Evolutionary conservation across 2,888 invertebrate genomes (phyloP), one percentile per base, ranked within the genome.

Genomic region (Eilema sororculum): DNA sequence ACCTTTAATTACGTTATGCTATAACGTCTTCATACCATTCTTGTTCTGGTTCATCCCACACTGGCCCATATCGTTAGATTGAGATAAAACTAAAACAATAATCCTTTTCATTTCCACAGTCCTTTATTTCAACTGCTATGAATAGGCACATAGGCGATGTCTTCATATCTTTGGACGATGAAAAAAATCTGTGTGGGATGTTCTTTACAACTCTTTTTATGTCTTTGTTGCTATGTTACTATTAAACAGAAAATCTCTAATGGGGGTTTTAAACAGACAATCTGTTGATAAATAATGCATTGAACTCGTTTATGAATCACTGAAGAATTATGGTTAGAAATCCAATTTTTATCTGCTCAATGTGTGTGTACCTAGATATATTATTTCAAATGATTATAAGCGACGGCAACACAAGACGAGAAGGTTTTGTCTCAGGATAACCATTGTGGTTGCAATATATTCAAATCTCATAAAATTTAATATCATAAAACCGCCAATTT

Each of bases 41-140:
- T 72, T 88, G 82, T 87, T 75, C 81, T 37, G 33, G 68, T 67
- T 78, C 87, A 82, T 86, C 84, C 87, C 86, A 88, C 88, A 84
- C 84, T 86, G 87, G 86, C 88, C 90, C 91, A 91, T 90, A 93
- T 91, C 90, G 90, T 91, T 92, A 92, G 93, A 94, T 94, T 93
- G 89, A 93, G 93, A 94, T 94, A 93, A 93, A 94, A 94, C 91
- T 93, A 93, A 94, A 95, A 95, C 95, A 95, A 95, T 95, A 93
- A 94, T 94, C 94, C 93, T 94, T 94, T 94, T 93, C 91, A 92
- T 93, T 93, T 89, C 83, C 85, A 81, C 85, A 87, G 86, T 89
- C 90, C 87, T 93, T 94, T 94, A 93, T 93, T 94, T 92, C 88
- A 90, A 86, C 77, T 84, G 82, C 84, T 87, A 86, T 91, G 91